Conservation (phyloP, 2,113 vertebrate genomes). For the Dicaeum eximium region DNA sequence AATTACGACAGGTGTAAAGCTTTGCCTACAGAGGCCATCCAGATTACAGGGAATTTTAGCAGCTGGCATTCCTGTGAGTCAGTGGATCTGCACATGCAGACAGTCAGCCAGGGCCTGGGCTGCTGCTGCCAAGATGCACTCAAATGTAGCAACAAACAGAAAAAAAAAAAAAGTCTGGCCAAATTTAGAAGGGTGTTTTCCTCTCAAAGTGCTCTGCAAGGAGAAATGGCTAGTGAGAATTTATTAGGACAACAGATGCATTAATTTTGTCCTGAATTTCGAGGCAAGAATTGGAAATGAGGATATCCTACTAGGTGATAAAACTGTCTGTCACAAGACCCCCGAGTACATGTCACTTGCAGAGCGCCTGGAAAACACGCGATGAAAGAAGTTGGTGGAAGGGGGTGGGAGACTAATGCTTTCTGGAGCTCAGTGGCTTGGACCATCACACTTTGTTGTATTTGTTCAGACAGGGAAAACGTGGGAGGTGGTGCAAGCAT, state of each 20-base stretch:
- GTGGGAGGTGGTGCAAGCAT: slow-evolving; percentile 44
- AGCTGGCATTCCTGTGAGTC: slow-evolving; percentile 35
- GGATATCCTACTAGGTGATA: slow-evolving; percentile 71
- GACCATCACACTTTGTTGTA: slow-evolving; percentile 42
- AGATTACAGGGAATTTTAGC: slow-evolving; percentile 35
- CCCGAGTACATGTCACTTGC: slow-evolving; percentile 62
- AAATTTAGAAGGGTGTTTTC: slow-evolving; percentile 60
- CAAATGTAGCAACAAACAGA: slow-evolving; percentile 39
- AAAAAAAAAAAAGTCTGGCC: slow-evolving; percentile 9
- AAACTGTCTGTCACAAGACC: slow-evolving; percentile 72
- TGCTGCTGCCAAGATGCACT: background rate
- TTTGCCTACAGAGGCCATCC: slow-evolving; percentile 26
- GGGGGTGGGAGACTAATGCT: slow-evolving; percentile 37
- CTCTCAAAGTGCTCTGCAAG: slow-evolving; percentile 48
- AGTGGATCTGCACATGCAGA: slow-evolving; percentile 15
- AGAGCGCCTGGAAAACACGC: slow-evolving; percentile 34
- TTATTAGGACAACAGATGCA: slow-evolving; percentile 67
- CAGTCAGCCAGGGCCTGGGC: background rate
- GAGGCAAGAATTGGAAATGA: slow-evolving; percentile 69
- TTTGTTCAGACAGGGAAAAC: slow-evolving; percentile 50
- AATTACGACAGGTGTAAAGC: slow-evolving; percentile 43
- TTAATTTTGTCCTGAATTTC: slow-evolving; percentile 69
- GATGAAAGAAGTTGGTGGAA: slow-evolving; percentile 52
- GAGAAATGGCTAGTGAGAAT: slow-evolving; percentile 65
- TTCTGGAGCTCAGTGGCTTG: slow-evolving; percentile 19